A percentile compares a stretch with the other conserved stretches of the same genome.
These are phyloP conservation scores for Himantopus leucocephalus DNA, from an alignment of 2,113 vertebrate genomes.

Conservation along the genomic window DNA sequence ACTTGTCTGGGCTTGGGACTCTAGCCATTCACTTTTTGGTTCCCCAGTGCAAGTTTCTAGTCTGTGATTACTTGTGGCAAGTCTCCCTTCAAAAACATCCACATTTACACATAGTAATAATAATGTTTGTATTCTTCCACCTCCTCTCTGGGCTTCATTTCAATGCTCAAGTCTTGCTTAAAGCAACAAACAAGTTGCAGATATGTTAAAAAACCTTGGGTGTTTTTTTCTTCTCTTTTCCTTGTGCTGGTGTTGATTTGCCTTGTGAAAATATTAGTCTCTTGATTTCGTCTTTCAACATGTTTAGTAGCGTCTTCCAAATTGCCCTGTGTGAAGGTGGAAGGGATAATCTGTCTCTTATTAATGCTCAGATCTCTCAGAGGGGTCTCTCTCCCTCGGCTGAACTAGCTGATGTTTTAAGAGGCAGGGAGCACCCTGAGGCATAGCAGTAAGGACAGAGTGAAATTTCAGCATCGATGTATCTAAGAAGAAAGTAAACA, in stretches of 20 bases:
- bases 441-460: background rate
- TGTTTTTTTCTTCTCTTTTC: background rate
- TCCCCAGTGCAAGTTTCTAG: background rate
- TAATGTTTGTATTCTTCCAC: background rate
- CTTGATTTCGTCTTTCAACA: background rate
- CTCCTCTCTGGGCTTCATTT: conserved; percentile 35
- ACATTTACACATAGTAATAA: background rate
- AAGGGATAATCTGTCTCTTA: background rate
- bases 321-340: conserved; percentile 9
- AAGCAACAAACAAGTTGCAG: conserved; percentile 25
- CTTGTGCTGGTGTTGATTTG: background rate
- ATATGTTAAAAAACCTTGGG: background rate
- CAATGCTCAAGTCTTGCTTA: conserved; percentile 19
- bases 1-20: conserved; percentile 37
- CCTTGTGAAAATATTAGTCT: background rate
- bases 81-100: background rate
- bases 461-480: background rate
- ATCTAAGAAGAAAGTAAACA: background rate
- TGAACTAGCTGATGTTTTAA: background rate
- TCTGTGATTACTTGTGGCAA: conserved; percentile 20
- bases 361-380: background rate
- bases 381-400: background rate
- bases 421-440: background rate
- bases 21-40: conserved; percentile 7
- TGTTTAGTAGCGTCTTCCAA: conserved; percentile 9